These are phyloP conservation scores for Betta splendens DNA, from an alignment of 2,797 vertebrate genomes.

Conservation along the genomic window DNA sequence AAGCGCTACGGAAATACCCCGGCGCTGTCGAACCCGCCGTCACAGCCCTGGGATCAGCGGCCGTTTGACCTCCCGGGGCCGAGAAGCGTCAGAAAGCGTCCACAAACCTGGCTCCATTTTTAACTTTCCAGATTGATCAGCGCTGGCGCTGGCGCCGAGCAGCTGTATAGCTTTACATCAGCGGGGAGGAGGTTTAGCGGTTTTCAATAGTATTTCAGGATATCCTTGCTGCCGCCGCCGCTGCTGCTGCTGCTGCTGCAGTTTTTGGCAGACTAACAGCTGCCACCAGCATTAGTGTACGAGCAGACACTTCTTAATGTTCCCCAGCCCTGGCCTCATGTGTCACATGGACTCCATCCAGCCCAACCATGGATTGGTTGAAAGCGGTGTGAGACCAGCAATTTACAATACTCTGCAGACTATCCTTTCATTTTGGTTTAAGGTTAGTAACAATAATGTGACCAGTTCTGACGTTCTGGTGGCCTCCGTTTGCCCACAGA, in stretches of 20 bases:
- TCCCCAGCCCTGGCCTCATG: slow-evolving; percentile 76
- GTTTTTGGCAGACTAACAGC: slow-evolving; percentile 76
- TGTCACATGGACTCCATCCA: slow-evolving; percentile 78
- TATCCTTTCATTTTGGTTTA: slow-evolving; percentile 54
- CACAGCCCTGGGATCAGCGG: slow-evolving; percentile 28
- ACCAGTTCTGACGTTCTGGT: slow-evolving; percentile 42
- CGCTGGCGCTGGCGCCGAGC: slow-evolving; percentile 76
- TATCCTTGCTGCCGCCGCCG: slow-evolving; percentile 75
- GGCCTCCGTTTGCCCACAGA: slow-evolving; percentile 55
- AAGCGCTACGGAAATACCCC: slow-evolving; percentile 11
- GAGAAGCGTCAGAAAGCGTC: slow-evolving; percentile 67
- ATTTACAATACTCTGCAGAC: slow-evolving; percentile 51
- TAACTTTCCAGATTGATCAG: slow-evolving; percentile 80
- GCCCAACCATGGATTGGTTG: slow-evolving; percentile 56
- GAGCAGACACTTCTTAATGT: slow-evolving; percentile 77
- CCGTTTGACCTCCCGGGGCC: slow-evolving; percentile 62
- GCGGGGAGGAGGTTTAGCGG: slow-evolving; percentile 74
- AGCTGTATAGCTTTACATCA: slow-evolving; percentile 78
- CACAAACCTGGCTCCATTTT: slow-evolving; percentile 72
- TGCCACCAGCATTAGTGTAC: slow-evolving; percentile 75
- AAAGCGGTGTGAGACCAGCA: slow-evolving; percentile 59
- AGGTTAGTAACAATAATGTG: slow-evolving; percentile 57
- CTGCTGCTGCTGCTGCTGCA: slow-evolving; percentile 74
- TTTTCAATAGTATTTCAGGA: slow-evolving; percentile 84
- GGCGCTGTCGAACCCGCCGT: slow-evolving; percentile 11